Evolutionary conservation across 2,797 vertebrate species (phyloP), one percentile per base, ranked within the genome.

Genomic region (Caiman crocodilus): DNA sequence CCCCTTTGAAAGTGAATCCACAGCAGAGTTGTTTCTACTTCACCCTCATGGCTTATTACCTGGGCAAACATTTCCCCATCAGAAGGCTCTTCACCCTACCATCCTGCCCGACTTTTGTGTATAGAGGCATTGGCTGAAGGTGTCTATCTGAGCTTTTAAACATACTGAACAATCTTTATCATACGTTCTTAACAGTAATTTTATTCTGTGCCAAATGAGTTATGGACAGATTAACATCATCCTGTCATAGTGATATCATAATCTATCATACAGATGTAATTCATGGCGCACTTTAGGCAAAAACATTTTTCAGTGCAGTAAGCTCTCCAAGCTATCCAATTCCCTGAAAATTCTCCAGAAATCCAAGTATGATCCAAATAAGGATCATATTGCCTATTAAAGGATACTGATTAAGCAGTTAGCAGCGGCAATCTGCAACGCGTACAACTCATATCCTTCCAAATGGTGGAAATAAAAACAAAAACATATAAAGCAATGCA

Each of bases 391-490:
- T 93, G 90, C 65, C 42, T 50, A 60, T 61, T 35, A 58, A 83
- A 20, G 69, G 56, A 81, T 90, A 85, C 87, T 81, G 61, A 88
- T 84, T 90, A 90, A 90, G 57, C 3, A 28, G 79, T 50, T 85
- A 89, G 76, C 71, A 82, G 6, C 56, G 90, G 71, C 7, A 60
- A 73, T 58, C 85, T 79, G 76, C 92, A 16, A 55, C 65, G 9
- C 85, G 84, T 30, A 32, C 84, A 97, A 93, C 71, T 77, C 92
- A 96, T 94, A 92, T 94, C 93, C 59, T 93, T 92, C 11, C 90
- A 83, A n/a, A 94, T 65, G 83, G 30, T 86, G 65, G 87, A 94
- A 93, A 89, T 65, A 76, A 82, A 91, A 92, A 30, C 55, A 84
- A 92, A 92, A 82, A 79, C 82, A 94, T 50, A 50, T 92, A 89